Base-by-base conservation (phyloP, 2,888 invertebrate species). In the Lasiommata megera region DNA sequence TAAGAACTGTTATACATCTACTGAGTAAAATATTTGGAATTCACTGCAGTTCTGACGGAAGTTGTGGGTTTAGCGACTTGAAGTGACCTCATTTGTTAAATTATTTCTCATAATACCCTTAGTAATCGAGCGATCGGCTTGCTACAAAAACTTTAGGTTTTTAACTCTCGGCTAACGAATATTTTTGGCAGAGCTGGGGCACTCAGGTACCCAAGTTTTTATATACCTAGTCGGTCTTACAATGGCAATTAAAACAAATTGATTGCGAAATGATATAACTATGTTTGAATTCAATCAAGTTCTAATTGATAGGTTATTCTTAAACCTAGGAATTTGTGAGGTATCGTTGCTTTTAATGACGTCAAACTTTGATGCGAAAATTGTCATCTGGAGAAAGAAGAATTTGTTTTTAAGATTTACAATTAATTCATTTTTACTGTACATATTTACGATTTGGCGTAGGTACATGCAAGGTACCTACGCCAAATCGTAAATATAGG, bases 1-100 rank as follows among this genome's bases (percentile, higher is more conserved):
- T 72, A 48, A 68, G 84, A 82, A 84, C 62, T 70, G 68, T 71
- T 72, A 34, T 7, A 31, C 11, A 18, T 8, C 16, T 40, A 71
- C 64, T 73, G 73, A 73, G 69, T 77, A 74, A 67, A 72, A 67
- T 71, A 75, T 72, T 70, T 67, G 65, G 71, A 66, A 72, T 71
- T 73, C 70, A 62, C 60, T 66, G 66, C 62, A 64, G 40, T 66
- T 58, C 54, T 60, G 58, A 61, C 64, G 65, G 68, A 64, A 59
- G 58, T 63, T 58, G 51, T 58, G 55, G 48, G 53, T 63, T 63
- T 54, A 56, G 55, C 59, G 59, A 40, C 51, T 54, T 53, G 34
- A 37, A 55, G 43, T 58, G 63, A 51, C 62, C 62, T 62, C 56
- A 50, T 52, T 53, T 56, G 41, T 31, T 55, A 43, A 55, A 55